Conservation (phyloP, 2,888 invertebrate genomes). For the Ligdia adustata region DNA sequence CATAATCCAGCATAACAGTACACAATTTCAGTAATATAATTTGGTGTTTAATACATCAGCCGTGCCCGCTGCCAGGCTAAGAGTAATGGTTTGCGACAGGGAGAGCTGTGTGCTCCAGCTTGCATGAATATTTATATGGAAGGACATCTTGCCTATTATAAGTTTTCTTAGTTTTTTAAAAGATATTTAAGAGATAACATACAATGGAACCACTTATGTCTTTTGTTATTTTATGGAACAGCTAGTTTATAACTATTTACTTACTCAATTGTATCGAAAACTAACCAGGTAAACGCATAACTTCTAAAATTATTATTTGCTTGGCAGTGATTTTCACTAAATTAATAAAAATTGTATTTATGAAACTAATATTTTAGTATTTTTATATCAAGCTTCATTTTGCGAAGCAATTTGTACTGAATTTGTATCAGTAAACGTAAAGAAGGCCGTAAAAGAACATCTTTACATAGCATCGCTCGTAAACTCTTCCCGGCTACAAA, state of each 20-base stretch:
- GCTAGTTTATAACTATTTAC: too few relatives aligned
- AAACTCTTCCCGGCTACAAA: conserved; percentile 30
- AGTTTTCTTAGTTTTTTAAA: too few relatives aligned
- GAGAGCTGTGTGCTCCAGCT: conserved; percentile 15
- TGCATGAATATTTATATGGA: conserved; percentile 29
- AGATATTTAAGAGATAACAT: too few relatives aligned
- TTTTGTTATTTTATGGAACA: too few relatives aligned
- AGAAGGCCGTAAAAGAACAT: conserved; percentile 8
- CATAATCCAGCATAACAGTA: background rate
- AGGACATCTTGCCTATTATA: too few relatives aligned
- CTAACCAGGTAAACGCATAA: too few relatives aligned
- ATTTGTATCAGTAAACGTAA: conserved; percentile 18
- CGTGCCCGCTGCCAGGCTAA: conserved; percentile 20
- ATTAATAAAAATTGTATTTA: too few relatives aligned
- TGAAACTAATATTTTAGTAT: too few relatives aligned
- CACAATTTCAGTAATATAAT: conserved; percentile 7
- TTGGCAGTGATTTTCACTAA: too few relatives aligned
- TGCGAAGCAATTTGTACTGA: conserved; percentile 14
- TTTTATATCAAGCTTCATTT: conserved; percentile 2
- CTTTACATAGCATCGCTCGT: conserved; percentile 16
- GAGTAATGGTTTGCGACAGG: conserved; percentile 25
- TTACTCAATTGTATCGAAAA: too few relatives aligned
- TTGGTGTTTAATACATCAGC: conserved; percentile 20
- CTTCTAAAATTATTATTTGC: too few relatives aligned
- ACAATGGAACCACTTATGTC: too few relatives aligned